Conservation (phyloP, 2,888 invertebrate genomes). For the Cantharis lateralis region DNA sequence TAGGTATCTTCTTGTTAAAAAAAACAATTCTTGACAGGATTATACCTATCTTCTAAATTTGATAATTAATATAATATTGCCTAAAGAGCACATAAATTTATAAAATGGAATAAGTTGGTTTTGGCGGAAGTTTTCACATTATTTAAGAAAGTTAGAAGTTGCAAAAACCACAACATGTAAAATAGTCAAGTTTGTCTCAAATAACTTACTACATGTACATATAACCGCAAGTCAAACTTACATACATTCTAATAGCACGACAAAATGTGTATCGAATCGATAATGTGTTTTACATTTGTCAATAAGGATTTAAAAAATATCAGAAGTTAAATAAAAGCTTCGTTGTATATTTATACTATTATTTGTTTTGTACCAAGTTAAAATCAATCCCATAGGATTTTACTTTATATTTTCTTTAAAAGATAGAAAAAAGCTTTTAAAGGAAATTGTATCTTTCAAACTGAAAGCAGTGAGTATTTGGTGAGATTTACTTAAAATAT, state of each 20-base stretch:
- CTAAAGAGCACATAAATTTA: too few species aligned
- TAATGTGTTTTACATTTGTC: not conserved
- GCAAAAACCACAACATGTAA: not conserved
- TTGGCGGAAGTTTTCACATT: not conserved
- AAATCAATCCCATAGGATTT: constrained; percentile 20
- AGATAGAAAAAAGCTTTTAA: constrained; percentile 18
- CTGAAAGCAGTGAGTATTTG: constrained; percentile 4
- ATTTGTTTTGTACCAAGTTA: constrained; percentile 14
- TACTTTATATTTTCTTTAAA: constrained; percentile 11
- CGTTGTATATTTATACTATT: not conserved
- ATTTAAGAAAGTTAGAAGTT: not conserved
- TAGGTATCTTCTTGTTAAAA: too few species aligned
- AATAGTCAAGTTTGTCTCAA: not conserved
- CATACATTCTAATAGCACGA: not conserved
- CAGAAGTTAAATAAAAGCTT: not conserved
- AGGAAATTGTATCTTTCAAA: constrained; percentile 19
- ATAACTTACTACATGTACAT: not conserved
- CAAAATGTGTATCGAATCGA: not conserved
- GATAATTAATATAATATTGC: too few species aligned
- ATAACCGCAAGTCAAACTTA: not conserved
- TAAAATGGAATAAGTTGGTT: too few species aligned
- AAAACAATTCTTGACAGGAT: too few species aligned
- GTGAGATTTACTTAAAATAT: not conserved
- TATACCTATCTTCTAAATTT: too few species aligned
- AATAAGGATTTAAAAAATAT: constrained; percentile 7